Percentiles rank a stretch among this genome's conserved stretches.
phyloP scores from a whole-genome alignment of 1,140 invertebrate genomes.

The Elysia chlorotica region DNA sequence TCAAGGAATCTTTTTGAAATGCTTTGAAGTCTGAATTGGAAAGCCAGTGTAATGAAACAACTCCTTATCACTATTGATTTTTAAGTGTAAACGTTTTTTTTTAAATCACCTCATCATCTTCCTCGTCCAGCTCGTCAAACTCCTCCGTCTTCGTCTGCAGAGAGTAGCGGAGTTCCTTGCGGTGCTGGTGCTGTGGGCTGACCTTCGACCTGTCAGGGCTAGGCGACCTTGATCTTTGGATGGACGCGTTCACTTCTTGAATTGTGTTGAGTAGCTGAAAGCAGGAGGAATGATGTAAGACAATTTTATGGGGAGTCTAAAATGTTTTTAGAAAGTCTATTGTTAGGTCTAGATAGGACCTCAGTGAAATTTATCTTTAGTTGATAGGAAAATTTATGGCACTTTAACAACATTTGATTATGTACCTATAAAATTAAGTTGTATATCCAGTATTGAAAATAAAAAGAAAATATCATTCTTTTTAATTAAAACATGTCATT shows the following conservation, averaged over 20 bases:
- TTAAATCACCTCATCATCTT: too few species aligned
- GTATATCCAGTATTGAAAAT: not conserved
- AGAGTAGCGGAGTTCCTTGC: not conserved
- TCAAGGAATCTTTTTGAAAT: too few species aligned
- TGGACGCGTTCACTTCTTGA: conserved; percentile 18
- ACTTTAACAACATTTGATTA: too few species aligned
- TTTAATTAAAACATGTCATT: not conserved
- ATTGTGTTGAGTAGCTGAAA: conserved; percentile 16
- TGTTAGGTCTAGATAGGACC: not conserved
- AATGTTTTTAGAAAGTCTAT: too few species aligned
- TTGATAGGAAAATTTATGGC: not conserved
- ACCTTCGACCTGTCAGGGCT: not conserved
- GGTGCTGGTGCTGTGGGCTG: not conserved
- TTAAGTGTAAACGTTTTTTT: too few species aligned
- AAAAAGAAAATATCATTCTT: not conserved
- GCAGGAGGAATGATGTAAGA: not conserved
- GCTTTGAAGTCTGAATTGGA: too few species aligned
- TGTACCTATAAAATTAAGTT: too few species aligned
- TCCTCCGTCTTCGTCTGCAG: not conserved
- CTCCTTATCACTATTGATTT: too few species aligned
- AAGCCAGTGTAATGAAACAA: too few species aligned
- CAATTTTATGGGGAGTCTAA: too few species aligned
- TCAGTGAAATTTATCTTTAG: not conserved
- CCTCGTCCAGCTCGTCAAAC: not conserved
- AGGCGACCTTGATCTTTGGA: conserved; percentile 17